Evolutionary conservation across 2,888 invertebrate genomes (phyloP).

Genomic region (Willowsia nigromaculata): DNA sequence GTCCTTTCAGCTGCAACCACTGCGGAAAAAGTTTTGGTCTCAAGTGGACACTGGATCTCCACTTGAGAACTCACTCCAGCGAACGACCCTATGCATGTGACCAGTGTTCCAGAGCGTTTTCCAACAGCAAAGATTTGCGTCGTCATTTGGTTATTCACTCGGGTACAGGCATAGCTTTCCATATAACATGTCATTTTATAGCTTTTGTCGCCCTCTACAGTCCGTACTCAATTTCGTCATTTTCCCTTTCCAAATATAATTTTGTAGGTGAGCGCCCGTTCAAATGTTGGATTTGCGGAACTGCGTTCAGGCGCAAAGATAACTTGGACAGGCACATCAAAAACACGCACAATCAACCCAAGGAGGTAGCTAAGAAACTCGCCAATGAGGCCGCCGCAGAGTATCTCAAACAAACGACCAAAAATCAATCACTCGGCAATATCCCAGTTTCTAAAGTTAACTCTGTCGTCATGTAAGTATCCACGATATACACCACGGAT

Average conservation of each 20-base stretch:
- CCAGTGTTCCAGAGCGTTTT: conserved; percentile 86
- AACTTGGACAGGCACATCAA: conserved; percentile 83
- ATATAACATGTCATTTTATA: too few relatives aligned
- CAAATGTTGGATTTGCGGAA: conserved; percentile 86
- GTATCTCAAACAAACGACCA: conserved; percentile 74
- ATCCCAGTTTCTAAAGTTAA: conserved; percentile 75
- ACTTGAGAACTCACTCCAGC: conserved; percentile 83
- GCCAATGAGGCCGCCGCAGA: conserved; percentile 78
- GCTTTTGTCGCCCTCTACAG: too few relatives aligned
- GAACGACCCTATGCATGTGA: conserved; percentile 84
- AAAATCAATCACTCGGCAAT: conserved; percentile 48
- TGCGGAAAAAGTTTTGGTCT: conserved; percentile 85
- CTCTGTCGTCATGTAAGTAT: conserved; percentile 74
- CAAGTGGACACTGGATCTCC: conserved; percentile 84
- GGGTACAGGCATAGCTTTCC: too few relatives aligned
- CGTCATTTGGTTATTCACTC: conserved; percentile 87
- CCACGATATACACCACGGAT: neutral
- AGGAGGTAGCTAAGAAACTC: conserved; percentile 77
- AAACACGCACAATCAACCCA: conserved; percentile 78
- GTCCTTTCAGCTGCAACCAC: conserved; percentile 83
- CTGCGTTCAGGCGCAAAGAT: conserved; percentile 88
- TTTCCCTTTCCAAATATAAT: neutral
- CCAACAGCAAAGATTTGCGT: conserved; percentile 85
- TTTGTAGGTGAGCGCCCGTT: conserved; percentile 85
- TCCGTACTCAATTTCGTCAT: neutral